Evolutionary conservation across 2,888 invertebrate species (phyloP).

Genomic region (Clusia tigrina): DNA sequence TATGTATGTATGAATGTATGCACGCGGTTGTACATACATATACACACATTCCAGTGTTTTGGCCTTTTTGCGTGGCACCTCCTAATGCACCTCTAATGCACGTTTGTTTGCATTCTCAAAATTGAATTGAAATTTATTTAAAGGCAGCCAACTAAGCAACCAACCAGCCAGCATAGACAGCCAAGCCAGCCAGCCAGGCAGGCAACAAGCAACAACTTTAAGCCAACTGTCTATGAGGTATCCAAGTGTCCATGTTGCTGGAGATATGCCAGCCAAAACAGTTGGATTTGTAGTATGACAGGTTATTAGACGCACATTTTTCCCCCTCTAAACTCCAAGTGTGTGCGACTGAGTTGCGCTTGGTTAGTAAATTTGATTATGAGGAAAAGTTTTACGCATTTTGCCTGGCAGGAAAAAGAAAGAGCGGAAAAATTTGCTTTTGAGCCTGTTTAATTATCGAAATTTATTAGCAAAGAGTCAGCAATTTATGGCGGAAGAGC

Average conservation of each 20-base stretch:
- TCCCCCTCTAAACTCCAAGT: not conserved
- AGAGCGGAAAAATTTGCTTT: too few relatives aligned
- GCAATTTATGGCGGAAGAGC: not conserved
- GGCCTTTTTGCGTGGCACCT: constrained; percentile 45
- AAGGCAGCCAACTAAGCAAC: too few relatives aligned
- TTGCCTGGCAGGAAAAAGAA: not conserved
- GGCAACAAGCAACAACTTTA: too few relatives aligned
- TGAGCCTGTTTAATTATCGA: constrained; percentile 4
- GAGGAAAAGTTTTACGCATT: constrained; percentile 6
- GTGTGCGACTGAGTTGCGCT: constrained; percentile 23
- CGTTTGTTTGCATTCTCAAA: constrained; percentile 33
- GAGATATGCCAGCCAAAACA: constrained; percentile 28
- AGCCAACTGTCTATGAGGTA: constrained; percentile 12
- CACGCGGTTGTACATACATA: too few relatives aligned
- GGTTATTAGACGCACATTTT: constrained; percentile 53
- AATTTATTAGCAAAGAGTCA: not conserved
- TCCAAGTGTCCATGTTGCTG: constrained; percentile 17
- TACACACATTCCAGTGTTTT: constrained; percentile 30
- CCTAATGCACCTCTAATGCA: constrained; percentile 24
- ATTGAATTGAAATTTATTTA: constrained; percentile 46
- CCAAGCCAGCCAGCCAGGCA: constrained; percentile 6
- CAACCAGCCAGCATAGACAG: constrained; percentile 17
- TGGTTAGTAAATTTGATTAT: not conserved
- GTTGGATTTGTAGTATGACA: constrained; percentile 57
- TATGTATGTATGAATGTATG: not conserved